A percentile compares a stretch with the other conserved stretches of the same genome.
These are phyloP conservation scores for Atlantisia rogersi DNA, from an alignment of 2,113 vertebrate species.

Conservation along the genomic window DNA sequence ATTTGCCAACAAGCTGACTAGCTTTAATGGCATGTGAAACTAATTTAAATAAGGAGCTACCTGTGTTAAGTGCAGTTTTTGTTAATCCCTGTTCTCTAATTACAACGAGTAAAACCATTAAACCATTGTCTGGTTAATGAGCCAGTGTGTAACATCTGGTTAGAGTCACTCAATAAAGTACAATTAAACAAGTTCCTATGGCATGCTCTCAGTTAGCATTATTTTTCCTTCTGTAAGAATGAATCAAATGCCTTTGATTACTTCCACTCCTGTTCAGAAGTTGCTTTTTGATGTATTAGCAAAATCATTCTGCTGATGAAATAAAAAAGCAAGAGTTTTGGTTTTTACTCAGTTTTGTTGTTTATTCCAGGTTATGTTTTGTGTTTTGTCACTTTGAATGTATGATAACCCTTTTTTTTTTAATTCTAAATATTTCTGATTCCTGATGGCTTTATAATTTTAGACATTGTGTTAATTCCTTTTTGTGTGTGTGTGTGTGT, in stretches of 20 bases:
- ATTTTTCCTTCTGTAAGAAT: neutral
- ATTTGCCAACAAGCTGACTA: neutral
- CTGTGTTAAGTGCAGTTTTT: neutral
- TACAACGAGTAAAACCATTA: neutral
- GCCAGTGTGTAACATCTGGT: neutral
- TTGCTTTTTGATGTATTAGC: neutral
- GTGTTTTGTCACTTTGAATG: neutral
- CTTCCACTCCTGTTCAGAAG: neutral
- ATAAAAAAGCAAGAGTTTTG: neutral
- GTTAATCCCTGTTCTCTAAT: neutral
- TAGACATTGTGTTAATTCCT: neutral
- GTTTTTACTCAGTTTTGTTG: neutral
- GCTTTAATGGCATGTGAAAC: neutral
- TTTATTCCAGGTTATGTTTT: neutral
- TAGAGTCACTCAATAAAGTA: neutral
- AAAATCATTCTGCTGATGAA: neutral
- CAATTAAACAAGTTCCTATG: neutral
- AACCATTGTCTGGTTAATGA: neutral
- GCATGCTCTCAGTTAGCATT: neutral
- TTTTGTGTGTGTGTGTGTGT: neutral
- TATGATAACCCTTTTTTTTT: neutral
- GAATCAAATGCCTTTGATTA: neutral
- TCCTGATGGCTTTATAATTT: neutral
- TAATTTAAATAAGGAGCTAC: neutral
- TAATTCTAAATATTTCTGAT: neutral